Percentiles rank a stretch among this genome's conserved stretches.
Evolutionary conservation across 2,888 invertebrate species (phyloP).

Genomic region (Parochlus steinenii): DNA sequence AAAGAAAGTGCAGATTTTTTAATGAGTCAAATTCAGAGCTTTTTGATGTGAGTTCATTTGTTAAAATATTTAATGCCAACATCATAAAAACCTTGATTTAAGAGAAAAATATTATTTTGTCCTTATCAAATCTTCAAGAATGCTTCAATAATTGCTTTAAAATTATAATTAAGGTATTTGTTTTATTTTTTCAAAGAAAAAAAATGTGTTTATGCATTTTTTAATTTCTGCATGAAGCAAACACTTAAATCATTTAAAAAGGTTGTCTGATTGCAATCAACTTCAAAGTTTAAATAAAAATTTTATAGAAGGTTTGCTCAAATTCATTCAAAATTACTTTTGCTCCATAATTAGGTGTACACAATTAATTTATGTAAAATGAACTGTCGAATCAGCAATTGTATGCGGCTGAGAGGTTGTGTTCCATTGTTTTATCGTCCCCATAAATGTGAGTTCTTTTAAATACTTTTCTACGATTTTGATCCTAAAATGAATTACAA

Average conservation of each 20-base stretch:
- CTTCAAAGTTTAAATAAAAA: too few species aligned
- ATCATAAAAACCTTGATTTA: too few species aligned
- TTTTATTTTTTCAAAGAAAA: too few species aligned
- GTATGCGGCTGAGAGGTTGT: slow-evolving; percentile 22
- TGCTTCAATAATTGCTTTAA: too few species aligned
- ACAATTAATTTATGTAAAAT: slow-evolving; percentile 22
- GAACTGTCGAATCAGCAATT: slow-evolving; percentile 24
- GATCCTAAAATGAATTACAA: too few species aligned
- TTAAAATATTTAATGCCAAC: too few species aligned
- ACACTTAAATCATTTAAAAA: not conserved
- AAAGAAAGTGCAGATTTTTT: slow-evolving; percentile 24
- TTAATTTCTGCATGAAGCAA: not conserved
- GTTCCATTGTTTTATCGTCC: slow-evolving; percentile 25
- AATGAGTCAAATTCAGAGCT: slow-evolving; percentile 23
- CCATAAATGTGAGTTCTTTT: not conserved
- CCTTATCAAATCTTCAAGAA: too few species aligned
- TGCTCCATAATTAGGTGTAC: slow-evolving; percentile 19
- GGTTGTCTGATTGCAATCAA: not conserved
- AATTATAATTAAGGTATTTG: too few species aligned
- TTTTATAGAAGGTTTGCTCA: not conserved
- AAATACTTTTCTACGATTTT: too few species aligned
- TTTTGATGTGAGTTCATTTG: slow-evolving; percentile 18
- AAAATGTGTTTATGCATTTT: too few species aligned
- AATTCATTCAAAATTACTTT: not conserved
- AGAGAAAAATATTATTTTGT: too few species aligned